A percentile compares a stretch with the other conserved stretches of the same genome.
Evolutionary conservation across 2,113 vertebrate species (phyloP).

Genomic region (Suricata suricatta): DNA sequence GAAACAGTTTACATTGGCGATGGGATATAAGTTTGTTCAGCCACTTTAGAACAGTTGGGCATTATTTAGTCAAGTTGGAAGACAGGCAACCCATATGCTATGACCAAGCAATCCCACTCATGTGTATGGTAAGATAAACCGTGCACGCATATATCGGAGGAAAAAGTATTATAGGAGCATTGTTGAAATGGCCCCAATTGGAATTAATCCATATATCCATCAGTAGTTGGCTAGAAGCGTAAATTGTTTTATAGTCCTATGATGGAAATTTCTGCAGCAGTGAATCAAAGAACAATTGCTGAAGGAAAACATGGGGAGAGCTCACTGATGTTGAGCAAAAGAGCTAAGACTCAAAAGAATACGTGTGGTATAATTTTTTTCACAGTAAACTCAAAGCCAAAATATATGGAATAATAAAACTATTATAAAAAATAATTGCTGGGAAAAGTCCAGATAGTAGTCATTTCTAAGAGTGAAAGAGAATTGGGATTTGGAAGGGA

Average conservation of each 20-base stretch:
- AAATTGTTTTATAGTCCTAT: background rate
- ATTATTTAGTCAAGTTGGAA: background rate
- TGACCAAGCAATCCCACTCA: background rate
- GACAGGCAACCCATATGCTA: background rate
- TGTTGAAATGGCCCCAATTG: slow-evolving; percentile 10
- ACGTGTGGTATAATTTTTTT: background rate
- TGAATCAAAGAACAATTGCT: background rate
- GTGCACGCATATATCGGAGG: rapidly evolving
- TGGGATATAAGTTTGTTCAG: background rate
- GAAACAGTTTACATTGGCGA: background rate
- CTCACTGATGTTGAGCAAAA: background rate
- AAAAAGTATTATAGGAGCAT: background rate
- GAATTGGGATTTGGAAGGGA: background rate
- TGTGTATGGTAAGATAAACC: background rate
- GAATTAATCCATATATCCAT: background rate
- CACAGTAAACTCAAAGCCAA: background rate
- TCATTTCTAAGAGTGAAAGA: background rate
- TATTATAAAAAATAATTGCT: background rate
- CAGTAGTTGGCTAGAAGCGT: background rate
- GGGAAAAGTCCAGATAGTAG: background rate
- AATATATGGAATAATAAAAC: background rate
- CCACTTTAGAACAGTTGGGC: background rate
- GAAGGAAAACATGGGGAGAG: background rate
- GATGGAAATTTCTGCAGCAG: background rate
- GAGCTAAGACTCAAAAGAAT: background rate